Evolutionary conservation across 2,113 vertebrate genomes (phyloP).

Genomic region (Electrona antarctica): DNA sequence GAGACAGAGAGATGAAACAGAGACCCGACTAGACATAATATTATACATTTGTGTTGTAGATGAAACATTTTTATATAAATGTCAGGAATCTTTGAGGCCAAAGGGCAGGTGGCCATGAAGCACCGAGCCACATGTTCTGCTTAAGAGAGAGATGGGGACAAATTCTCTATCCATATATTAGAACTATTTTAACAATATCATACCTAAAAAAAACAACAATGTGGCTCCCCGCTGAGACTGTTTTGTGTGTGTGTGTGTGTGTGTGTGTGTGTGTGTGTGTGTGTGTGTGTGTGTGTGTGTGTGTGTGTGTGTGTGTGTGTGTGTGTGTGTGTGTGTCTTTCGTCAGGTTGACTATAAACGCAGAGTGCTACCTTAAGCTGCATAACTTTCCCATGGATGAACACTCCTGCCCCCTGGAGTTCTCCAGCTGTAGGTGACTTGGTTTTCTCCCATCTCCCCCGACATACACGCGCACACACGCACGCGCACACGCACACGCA

Average conservation of each 20-base stretch:
- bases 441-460: conserved; percentile 33
- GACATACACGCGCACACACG: too few relatives aligned
- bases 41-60: too few relatives aligned
- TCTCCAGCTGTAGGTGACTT: conserved; percentile 96
- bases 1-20: too few relatives aligned
- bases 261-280: conserved; percentile 38
- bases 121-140: too few relatives aligned
- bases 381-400: conserved; percentile 99
- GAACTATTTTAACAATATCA: too few relatives aligned
- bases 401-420: conserved; percentile 96
- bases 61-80: too few relatives aligned
- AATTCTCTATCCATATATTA: too few relatives aligned
- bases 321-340: conserved; percentile 51
- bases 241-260: conserved; percentile 41
- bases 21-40: too few relatives aligned
- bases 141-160: too few relatives aligned
- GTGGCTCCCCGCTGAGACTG: conserved; percentile 44
- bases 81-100: too few relatives aligned
- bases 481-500: too few relatives aligned
- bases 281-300: conserved; percentile 38
- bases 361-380: conserved; percentile 98
- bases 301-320: conserved; percentile 38
- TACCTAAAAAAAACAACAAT: conserved; percentile 6
- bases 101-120: too few relatives aligned
- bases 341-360: conserved; percentile 97